phyloP scores from a whole-genome alignment of 2,888 invertebrate genomes.

The Thumatha senex region DNA sequence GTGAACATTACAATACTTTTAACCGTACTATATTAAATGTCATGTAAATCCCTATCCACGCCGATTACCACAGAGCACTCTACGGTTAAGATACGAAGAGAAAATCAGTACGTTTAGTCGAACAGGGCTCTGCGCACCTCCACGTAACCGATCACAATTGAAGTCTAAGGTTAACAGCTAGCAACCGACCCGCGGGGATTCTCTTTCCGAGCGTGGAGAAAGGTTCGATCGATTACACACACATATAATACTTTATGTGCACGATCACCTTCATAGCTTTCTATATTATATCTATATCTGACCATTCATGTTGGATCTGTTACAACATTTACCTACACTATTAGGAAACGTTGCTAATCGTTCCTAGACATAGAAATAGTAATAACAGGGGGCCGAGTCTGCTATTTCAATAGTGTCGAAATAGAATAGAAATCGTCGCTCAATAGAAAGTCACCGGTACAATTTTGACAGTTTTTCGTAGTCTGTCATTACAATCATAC shows the following conservation, averaged over 20 bases:
- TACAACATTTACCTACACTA: background rate
- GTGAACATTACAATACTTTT: background rate
- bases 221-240: constrained; percentile 32
- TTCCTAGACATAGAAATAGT: too few species aligned
- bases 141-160: constrained; percentile 14
- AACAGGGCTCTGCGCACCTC: too few species aligned
- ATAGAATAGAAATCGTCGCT: too few species aligned
- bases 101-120: constrained; percentile 38
- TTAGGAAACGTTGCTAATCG: too few species aligned
- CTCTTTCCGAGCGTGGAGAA: constrained; percentile 35
- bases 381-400: too few species aligned
- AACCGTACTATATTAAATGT: background rate
- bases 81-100: constrained; percentile 28
- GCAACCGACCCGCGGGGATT: constrained; percentile 30
- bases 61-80: constrained; percentile 4
- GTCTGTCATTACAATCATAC: too few species aligned
- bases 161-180: constrained; percentile 34
- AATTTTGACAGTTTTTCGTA: too few species aligned
- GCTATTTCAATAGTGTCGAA: too few species aligned
- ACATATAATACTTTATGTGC: constrained; percentile 23
- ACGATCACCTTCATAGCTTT: constrained; percentile 29
- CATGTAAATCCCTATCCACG: constrained; percentile 11
- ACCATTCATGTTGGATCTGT: too few species aligned
- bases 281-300: constrained; percentile 18
- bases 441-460: too few species aligned